Percentiles rank a stretch among this genome's conserved stretches.
Evolutionary conservation across 30 jellyfish, hydroid and myxozoan genomes (phyloP).

Genomic region (Aurelia sp.): DNA sequence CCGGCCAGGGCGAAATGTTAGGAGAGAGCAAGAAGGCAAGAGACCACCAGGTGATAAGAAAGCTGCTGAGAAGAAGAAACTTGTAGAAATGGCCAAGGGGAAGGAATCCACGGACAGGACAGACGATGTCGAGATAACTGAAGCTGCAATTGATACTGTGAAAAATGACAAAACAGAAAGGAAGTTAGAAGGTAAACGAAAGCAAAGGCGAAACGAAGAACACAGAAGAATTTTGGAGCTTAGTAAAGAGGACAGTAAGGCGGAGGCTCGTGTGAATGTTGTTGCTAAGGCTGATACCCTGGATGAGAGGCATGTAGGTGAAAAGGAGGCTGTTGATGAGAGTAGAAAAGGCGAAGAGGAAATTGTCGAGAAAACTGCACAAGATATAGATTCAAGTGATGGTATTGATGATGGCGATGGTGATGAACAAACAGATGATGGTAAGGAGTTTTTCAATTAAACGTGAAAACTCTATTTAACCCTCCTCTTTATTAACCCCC

Average conservation of each 20-base stretch:
- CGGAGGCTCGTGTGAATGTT: neutral
- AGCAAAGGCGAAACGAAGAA: conserved; percentile 55
- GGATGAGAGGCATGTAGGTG: conserved; percentile 9
- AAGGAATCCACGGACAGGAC: neutral
- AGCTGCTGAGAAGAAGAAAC: neutral
- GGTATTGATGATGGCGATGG: conserved; percentile 11
- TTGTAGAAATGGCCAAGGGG: neutral
- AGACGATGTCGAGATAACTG: neutral
- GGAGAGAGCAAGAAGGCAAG: neutral
- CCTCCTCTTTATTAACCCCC: too few species aligned
- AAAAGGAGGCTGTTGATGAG: conserved; percentile 8
- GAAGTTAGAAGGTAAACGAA: conserved; percentile 1
- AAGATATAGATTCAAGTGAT: neutral
- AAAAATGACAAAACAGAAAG: neutral
- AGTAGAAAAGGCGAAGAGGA: neutral
- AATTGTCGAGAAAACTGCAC: neutral
- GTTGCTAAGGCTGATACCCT: conserved; percentile 8
- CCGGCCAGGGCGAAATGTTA: neutral
- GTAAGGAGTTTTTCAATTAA: neutral
- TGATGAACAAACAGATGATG: conserved; percentile 21
- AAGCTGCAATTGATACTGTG: neutral
- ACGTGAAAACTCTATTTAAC: neutral
- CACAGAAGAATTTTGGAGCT: conserved; percentile 41
- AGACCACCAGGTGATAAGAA: neutral
- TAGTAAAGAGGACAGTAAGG: conserved; percentile 10